Base-by-base conservation (phyloP, 2,888 invertebrate species). In the Amitus sp. region DNA sequence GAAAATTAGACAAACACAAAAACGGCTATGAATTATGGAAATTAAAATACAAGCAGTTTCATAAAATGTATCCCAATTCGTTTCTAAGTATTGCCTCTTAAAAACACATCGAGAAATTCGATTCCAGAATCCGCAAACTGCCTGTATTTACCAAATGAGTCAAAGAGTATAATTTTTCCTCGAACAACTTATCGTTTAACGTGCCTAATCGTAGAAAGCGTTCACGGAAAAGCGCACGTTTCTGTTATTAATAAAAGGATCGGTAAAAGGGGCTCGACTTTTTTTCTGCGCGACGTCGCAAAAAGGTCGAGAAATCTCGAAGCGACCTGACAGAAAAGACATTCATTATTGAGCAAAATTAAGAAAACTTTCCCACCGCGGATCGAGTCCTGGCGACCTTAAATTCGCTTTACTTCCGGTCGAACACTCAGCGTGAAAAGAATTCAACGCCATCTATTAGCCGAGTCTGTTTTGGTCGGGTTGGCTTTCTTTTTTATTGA, bases 371-470 rank as follows among this genome's bases (percentile, higher is more conserved):
- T 71, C 67, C 65, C 62, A 69, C 69, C 69, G 64, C 53, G 58
- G 59, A 65, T 49, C 68, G 66, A 65, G 62, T 68, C 68, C 62
- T 54, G 69, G 72, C 56, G 74, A 78, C 77, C 78, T 80, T 79
- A 78, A 80, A 80, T 80, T 77, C 75, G 70, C 66, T 76, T 79
- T 78, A 76, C 73, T 81, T 78, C 75, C 78, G 76, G 76, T 67
- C 78, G 79, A 79, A 72, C 68, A 71, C 66, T 68, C 66, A 53
- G 68, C 67, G 59, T 79, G 81, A 81, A 82, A 82, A 76, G 76
- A 71, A 74, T 73, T 66, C 62, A 71, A 71, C 45, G 46, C 76
- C 78, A 82, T 81, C 79, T 76, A 79, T 78, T 77, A 79, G 77
- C 73, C 67, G 67, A 65, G 75, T 71, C 73, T 76, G 78, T 71